Evolutionary conservation across 2,797 vertebrate genomes (phyloP), one percentile per base, ranked within the genome.

Genomic region (Coranthus polyacanthus): DNA sequence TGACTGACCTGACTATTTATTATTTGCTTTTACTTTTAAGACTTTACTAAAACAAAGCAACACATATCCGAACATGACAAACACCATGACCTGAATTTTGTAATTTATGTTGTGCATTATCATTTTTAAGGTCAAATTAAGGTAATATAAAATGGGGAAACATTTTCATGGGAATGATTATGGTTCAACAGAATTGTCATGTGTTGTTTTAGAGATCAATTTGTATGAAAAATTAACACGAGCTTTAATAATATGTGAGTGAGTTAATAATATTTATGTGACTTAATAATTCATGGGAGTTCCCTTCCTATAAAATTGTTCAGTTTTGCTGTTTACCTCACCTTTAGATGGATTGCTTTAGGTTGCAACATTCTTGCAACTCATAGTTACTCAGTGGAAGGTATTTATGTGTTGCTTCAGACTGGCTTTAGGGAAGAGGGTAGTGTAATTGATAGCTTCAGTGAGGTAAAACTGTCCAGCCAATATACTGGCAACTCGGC

Each of bases 381-480:
- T 62, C 36, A 54, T 49, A 62, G 36, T 67, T 80, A 72, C 78
- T 52, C 38, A 12, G 39, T 46, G 60, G 50, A 76, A 64, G 66
- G 65, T 85, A 78, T 86, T 81, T 80, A 53, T 79, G 66, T 64
- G 17, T 64, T 39, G 67, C 29, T 38, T 79, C 58, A 71, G 68
- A 62, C 54, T 63, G 24, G 21, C 62, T 69, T 80, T 26, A 52
- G 67, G 71, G 59, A 85, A 63, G 44, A 58, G 39, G 54, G 12
- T 32, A 26, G 10, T 79, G 90, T 90, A 91, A 93, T 49, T 71
- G 87, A 92, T 91, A 92, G 72, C 69, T 56, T 52, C 20, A 44
- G 66, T 62, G 61, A 76, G 75, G 72, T 78, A 55, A 77, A 75
- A 85, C 61, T 47, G 42, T 57, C 68, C 65, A 45, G 58, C 73